Percentiles rank a stretch among this genome's conserved stretches.
Evolutionary conservation across 1,140 invertebrate species (phyloP).

Genomic region (Euborellia annulipes): DNA sequence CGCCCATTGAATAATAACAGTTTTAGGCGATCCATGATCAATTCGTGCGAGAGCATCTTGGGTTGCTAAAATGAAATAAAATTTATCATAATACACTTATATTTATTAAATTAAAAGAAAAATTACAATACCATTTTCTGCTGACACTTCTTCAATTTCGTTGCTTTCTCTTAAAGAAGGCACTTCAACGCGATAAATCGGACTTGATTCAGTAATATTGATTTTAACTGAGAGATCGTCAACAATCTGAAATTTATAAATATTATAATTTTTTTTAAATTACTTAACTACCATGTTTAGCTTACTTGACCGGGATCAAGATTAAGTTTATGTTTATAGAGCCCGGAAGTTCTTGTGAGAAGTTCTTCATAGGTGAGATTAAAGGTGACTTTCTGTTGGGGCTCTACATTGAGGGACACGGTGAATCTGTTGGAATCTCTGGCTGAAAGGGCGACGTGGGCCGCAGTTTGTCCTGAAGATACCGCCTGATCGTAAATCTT

Average conservation of each 20-base stretch:
- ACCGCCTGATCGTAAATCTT: conserved; percentile 24
- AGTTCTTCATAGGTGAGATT: conserved; percentile 49
- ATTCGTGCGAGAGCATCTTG: not conserved
- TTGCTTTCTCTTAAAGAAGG: too few relatives aligned
- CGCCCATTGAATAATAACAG: conserved; percentile 19
- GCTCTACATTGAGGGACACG: conserved; percentile 42
- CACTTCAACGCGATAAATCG: too few relatives aligned
- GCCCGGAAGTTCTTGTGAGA: conserved; percentile 33
- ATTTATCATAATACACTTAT: not conserved
- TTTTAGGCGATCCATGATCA: not conserved
- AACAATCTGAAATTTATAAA: too few relatives aligned
- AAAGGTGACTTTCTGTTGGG: conserved; percentile 37
- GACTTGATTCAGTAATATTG: too few relatives aligned
- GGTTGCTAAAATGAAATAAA: not conserved
- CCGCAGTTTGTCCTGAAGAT: conserved; percentile 22
- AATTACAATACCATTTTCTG: not conserved
- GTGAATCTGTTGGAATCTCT: conserved; percentile 47
- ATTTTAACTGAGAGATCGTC: too few relatives aligned
- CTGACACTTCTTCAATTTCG: too few relatives aligned
- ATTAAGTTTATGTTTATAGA: conserved; percentile 43
- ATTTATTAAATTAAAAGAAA: not conserved
- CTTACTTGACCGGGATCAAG: conserved; percentile 36
- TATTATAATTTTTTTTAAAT: too few relatives aligned
- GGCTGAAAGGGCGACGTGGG: conserved; percentile 22
- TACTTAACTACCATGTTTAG: not conserved